Base-by-base conservation (phyloP, 2,797 vertebrate species). In the Microctenopoma lineatum region DNA sequence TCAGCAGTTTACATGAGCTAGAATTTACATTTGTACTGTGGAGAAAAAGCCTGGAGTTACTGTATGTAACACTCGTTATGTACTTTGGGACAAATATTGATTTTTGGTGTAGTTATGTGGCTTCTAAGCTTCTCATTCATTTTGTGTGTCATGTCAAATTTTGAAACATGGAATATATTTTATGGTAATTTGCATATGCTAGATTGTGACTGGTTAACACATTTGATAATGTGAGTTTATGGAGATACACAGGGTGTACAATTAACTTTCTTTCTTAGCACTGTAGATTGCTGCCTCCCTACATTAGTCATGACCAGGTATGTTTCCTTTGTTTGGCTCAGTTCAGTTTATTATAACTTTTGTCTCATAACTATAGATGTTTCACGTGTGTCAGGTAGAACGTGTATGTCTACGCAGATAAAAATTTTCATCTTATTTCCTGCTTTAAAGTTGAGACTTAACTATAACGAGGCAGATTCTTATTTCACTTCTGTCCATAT, bases 141-240 rank as follows among this genome's bases (percentile, higher is more conserved):
- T 79, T 75, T 81, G 12, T 83, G 27, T 53, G 34, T 52, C 12
- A 5, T 5, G 42, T 66, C 46, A 41, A 39, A 39, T 27, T 45
- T 14, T 36, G 66, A 21, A 21, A 60, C 45, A 46, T 78, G 57
- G 69, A 21, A 15, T 58, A 53, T 26, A 54, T 14, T 62, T 8
- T 45, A 48, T 7, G 16, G 12, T 70, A 42, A 78, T 64, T 45
- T 73, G 66, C 77, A 81, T 79, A 79, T 88, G 81, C 60, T 73
- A 65, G 59, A 75, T 62, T 59, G 75, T 18, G 26, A 56, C 58
- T 61, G 69, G 69, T 62, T 57, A 69, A 67, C 32, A 53, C 38
- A 55, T 59, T 76, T 66, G 71, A 21, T 21, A 21, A 21, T 21
- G 21, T 21, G 21, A 59, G 32, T 34, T 2, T 34, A 34, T 2